A percentile compares a stretch with the other conserved stretches of the same genome.
Conservation (phyloP, 2,113 vertebrate species). For the rat (Rattus norvegicus) region DNA sequence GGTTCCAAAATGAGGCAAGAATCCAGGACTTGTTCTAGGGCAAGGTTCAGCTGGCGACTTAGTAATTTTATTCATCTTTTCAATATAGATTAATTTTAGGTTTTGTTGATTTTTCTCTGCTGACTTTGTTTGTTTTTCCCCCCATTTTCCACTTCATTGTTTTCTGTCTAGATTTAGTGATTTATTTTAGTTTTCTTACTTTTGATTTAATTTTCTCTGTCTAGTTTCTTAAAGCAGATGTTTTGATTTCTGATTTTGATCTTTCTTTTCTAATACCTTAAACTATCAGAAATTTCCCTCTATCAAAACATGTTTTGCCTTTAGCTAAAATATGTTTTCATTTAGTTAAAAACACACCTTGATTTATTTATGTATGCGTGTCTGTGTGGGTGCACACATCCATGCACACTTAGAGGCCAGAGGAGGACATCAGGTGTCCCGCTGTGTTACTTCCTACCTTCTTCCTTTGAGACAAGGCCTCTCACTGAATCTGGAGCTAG, state of each 20-base stretch:
- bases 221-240: slow-evolving; percentile 8
- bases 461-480: neutral
- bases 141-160: slow-evolving; percentile 17
- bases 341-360: slow-evolving; percentile 19
- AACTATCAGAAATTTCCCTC: neutral
- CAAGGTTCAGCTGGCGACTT: neutral
- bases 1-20: slow-evolving; percentile 1
- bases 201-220: slow-evolving; percentile 48
- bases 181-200: slow-evolving; percentile 21
- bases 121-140: neutral
- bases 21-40: neutral
- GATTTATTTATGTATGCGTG: neutral
- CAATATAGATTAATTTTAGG: neutral
- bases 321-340: neutral
- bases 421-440: neutral
- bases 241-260: slow-evolving; percentile 26
- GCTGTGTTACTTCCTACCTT: neutral
- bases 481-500: neutral
- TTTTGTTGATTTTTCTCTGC: slow-evolving; percentile 58
- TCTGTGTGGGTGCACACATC: neutral
- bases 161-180: slow-evolving; percentile 1
- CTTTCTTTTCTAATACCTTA: neutral
- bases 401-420: neutral
- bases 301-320: neutral
- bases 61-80: slow-evolving; percentile 21